Base-by-base conservation (phyloP, 2,888 invertebrate species). In the Pollenia labialis region DNA sequence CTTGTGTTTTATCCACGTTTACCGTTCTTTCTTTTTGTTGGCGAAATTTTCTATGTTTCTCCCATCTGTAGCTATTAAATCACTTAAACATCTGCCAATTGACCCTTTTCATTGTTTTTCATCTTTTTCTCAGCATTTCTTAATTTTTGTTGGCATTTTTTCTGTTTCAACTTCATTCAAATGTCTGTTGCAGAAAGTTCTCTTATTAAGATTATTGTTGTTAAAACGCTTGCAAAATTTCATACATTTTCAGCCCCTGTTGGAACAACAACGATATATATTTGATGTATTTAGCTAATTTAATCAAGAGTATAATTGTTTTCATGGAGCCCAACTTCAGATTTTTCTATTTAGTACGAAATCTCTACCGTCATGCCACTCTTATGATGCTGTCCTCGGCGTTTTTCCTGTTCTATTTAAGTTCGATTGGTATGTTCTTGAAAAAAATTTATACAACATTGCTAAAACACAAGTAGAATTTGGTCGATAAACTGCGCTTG, bases 71-170 rank as follows among this genome's bases (percentile, higher is more conserved):
- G 32, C 60, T 74, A 68, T 77, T 62, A 69, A 82, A 85, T 79
- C 85, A 69, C 60, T 79, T 82, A 75, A 85, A 82, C 75, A 74
- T 74, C 74, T 85, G 82, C 82, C 60, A 85, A 85, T 79, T 86
- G 82, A 86, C 82, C 82, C 79, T 75, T 75, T 75, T 58, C 23
- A 50, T 85, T 18, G 23, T 58, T 66, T 66, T 84, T 68, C 23
- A 62, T 82, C 18, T 71, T 18, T 71, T 16, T 44, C 58, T 56
- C 10, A 54, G 66, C 14, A 81, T 71, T 76, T 48, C 52, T 69
- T 68, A n/a, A 2, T 16, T 50, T 69, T 44, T 46, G 50, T 12
- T 58, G 10, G 42, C 14, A 8, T 62, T 52, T 74, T 42, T 54
- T 58, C 44, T 52, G 42, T 12, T 42, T 44, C 1, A 46, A 68